Base-by-base conservation (phyloP, 2,797 vertebrate species). In the Sebastes melanostomus region DNA sequence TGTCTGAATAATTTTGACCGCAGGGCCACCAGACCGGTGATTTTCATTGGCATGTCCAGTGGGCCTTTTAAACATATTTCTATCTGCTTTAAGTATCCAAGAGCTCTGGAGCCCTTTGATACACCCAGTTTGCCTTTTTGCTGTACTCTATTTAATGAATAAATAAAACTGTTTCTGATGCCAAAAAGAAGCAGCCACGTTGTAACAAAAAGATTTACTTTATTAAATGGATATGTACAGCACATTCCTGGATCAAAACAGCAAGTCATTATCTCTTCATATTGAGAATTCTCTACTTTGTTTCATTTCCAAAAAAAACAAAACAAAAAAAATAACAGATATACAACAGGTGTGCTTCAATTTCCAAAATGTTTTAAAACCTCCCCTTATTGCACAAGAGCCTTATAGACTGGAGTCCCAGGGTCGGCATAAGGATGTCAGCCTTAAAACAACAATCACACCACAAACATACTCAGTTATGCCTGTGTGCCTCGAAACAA, bases 201-300 rank as follows among this genome's bases (percentile, higher is more conserved):
- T 18, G 5, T 90, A 89, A 84, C 88, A 90, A 91, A 66, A 90
- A 88, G 62, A 74, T 32, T 67, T 2, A 66, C 36, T 92, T 92
- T 92, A 93, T 92, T 92, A 89, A 87, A 90, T 86, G 75, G 78
- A 87, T 91, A 89, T 92, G 75, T 92, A 92, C 89, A 94, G 85
- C 88, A 91, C 88, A 88, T 85, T 88, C 80, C 84, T 88, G 77
- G 66, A 76, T 89, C 69, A 88, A 85, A 88, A 86, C 79, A 88
- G 68, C 52, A 75, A 72, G 13, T 91, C 20, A 56, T 73, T 36
- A 78, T 77, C 8, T 25, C 65, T 82, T 84, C 72, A 78, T 84
- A 32, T 27, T 66, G 29, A 85, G 32, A 81, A 72, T 66, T 80
- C 1, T 56, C 22, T 38, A 66, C 12, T 72, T 77, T 20, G 9